phyloP scores from a whole-genome alignment of 2,797 vertebrate genomes.

The Anabacerthia variegaticeps region DNA sequence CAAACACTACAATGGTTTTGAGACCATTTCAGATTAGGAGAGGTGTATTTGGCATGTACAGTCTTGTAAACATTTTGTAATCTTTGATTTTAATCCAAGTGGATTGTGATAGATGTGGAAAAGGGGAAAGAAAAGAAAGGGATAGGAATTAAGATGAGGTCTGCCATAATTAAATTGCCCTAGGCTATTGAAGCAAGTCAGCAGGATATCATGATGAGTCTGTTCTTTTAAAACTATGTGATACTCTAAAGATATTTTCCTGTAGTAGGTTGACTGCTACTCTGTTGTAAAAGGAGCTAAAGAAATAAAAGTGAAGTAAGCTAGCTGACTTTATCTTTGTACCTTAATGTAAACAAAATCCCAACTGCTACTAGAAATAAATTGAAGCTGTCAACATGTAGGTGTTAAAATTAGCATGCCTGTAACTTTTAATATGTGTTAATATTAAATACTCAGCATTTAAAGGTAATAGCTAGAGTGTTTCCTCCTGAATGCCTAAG shows the following conservation, averaged over 20 bases:
- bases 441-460: slow-evolving; percentile 16
- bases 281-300: not conserved
- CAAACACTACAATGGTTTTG: slow-evolving; percentile 47
- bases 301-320: slow-evolving; percentile 5
- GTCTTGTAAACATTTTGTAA: slow-evolving; percentile 51
- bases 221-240: slow-evolving; percentile 15
- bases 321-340: not conserved
- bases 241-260: not conserved
- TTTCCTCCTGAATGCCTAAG: slow-evolving; percentile 9
- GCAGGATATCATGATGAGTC: slow-evolving; percentile 29
- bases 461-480: slow-evolving; percentile 9
- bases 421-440: slow-evolving; percentile 26
- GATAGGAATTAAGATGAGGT: slow-evolving; percentile 16
- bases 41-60: slow-evolving; percentile 46
- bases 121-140: not conserved
- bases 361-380: not conserved
- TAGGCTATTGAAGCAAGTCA: slow-evolving; percentile 24
- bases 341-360: not conserved
- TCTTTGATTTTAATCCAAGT: slow-evolving; percentile 47
- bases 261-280: not conserved
- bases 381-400: not conserved
- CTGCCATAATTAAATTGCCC: slow-evolving; percentile 41
- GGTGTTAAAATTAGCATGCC: slow-evolving; percentile 24
- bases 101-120: slow-evolving; percentile 15
- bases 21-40: slow-evolving; percentile 28